Percentiles rank a stretch among this genome's conserved stretches.
Conservation (phyloP, 2,113 vertebrate species). For the Phoenicopterus ruber region DNA sequence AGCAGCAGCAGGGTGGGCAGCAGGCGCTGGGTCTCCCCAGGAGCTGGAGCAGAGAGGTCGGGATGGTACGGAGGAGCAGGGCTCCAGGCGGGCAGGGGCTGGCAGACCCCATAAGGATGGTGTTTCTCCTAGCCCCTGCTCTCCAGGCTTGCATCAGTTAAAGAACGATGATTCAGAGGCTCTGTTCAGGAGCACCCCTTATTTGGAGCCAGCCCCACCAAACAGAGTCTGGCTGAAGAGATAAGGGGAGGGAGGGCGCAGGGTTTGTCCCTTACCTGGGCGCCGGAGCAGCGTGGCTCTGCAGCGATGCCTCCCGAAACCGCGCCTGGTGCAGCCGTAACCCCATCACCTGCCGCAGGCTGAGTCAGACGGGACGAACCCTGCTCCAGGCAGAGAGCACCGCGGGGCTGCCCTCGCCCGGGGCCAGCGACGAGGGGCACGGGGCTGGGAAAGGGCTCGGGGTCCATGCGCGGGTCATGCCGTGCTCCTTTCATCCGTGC, state of each 20-base stretch:
- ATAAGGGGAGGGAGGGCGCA: rapidly evolving
- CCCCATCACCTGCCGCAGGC: background rate
- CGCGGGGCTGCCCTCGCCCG: background rate
- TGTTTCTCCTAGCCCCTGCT: background rate
- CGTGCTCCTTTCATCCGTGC: rapidly evolving
- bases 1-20: background rate
- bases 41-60: rapidly evolving
- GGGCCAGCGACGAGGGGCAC: background rate
- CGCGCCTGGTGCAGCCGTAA: rapidly evolving
- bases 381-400: background rate
- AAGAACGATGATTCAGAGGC: rapidly evolving
- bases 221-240: no score
- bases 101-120: background rate
- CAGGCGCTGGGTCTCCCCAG: rapidly evolving
- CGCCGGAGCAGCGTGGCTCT: background rate
- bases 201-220: background rate
- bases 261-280: background rate
- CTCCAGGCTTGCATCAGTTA: background rate
- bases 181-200: rapidly evolving
- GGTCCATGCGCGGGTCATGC: rapidly evolving
- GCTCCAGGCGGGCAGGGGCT: rapidly evolving
- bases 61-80: background rate
- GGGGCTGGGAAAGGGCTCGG: background rate
- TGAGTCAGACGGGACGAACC: background rate
- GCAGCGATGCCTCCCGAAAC: background rate